Evolutionary conservation across 2,113 vertebrate species (phyloP).

Genomic region (Colaptes auratus): DNA sequence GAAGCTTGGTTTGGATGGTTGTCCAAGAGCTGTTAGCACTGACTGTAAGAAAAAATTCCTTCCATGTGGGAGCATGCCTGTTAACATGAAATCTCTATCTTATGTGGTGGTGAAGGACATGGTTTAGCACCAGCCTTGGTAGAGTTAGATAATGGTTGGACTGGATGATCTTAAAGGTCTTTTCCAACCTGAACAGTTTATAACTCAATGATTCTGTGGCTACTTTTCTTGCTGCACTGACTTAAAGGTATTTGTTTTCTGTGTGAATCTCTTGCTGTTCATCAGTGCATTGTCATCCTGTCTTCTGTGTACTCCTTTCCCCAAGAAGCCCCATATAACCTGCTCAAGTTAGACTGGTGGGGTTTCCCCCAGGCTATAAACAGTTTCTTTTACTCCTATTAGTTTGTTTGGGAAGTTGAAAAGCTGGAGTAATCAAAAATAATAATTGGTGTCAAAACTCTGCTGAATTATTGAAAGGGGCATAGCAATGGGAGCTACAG

Average conservation of each 20-base stretch:
- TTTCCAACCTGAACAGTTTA: too few species aligned
- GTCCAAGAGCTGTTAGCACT: not conserved
- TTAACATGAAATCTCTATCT: not conserved
- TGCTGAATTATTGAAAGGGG: conserved; percentile 69
- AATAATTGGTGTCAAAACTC: conserved; percentile 65
- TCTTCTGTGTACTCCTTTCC: not conserved
- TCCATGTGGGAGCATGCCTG: rapidly evolving
- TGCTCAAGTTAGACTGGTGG: not conserved
- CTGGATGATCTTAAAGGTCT: too few species aligned
- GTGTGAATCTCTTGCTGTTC: not conserved
- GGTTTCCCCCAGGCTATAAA: not conserved
- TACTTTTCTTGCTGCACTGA: not conserved
- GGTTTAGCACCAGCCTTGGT: too few species aligned
- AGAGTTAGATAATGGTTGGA: too few species aligned
- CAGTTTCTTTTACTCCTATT: not conserved
- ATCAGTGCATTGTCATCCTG: not conserved
- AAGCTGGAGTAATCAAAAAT: conserved; percentile 68
- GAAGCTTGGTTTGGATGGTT: not conserved
- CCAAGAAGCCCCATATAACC: not conserved
- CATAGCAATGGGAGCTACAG: conserved; percentile 30
- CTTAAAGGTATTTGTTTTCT: not conserved
- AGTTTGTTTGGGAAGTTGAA: conserved; percentile 66
- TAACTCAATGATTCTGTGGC: too few species aligned
- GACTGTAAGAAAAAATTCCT: not conserved
- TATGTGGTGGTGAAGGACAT: too few species aligned